Percentiles rank a stretch among this genome's conserved stretches.
These are phyloP conservation scores for Liolophura sinensis DNA, from an alignment of 1,140 invertebrate genomes.

Conservation along the genomic window DNA sequence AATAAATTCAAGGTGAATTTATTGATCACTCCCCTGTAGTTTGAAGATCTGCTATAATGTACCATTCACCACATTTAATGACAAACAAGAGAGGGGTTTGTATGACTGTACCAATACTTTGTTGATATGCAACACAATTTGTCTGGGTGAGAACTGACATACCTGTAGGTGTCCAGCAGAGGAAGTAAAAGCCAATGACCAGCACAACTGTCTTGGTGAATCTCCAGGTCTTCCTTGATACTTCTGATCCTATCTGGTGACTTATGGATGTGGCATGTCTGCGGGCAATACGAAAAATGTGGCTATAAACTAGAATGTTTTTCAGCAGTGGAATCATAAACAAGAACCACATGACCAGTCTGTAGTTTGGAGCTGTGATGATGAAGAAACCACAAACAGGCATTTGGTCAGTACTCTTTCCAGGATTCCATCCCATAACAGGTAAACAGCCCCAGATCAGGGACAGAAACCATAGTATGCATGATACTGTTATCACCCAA, in stretches of 20 bases:
- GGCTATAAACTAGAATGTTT: neutral
- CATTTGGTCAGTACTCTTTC: neutral
- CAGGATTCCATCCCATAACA: neutral
- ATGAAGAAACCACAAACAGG: neutral
- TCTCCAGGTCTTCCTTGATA: neutral
- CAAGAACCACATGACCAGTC: neutral
- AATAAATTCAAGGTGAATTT: too few relatives aligned
- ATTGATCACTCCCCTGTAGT: too few relatives aligned
- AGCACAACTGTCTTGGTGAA: neutral
- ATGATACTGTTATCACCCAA: neutral
- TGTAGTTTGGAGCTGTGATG: neutral
- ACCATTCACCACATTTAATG: too few relatives aligned
- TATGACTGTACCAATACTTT: too few relatives aligned
- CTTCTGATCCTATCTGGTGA: neutral
- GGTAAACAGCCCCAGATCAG: neutral
- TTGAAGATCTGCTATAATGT: too few relatives aligned
- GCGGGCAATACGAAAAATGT: neutral
- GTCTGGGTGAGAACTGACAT: neutral
- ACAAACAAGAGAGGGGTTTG: too few relatives aligned
- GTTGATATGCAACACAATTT: too few relatives aligned
- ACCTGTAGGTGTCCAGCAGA: neutral
- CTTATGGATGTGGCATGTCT: neutral
- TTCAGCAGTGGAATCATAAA: neutral
- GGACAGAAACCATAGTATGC: conserved; percentile 1
- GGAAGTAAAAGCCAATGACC: conserved; percentile 1